phyloP scores from a whole-genome alignment of 2,797 vertebrate species.

The Valencia hispanica region DNA sequence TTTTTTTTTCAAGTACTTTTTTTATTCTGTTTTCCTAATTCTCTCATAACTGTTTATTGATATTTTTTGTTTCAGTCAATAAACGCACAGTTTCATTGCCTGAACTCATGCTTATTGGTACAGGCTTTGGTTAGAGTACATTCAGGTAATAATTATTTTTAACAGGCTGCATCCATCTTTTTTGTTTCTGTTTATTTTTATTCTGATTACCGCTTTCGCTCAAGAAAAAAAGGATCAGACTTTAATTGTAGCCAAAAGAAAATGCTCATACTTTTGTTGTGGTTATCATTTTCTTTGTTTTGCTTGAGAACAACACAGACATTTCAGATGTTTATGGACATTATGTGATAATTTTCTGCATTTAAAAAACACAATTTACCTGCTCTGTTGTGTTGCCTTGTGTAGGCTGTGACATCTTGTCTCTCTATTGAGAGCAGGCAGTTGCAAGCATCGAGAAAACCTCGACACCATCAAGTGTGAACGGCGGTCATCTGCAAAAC shows the following conservation, averaged over 20 bases:
- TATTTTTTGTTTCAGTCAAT: background rate
- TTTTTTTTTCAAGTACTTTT: slow-evolving; percentile 56
- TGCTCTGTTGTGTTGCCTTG: background rate
- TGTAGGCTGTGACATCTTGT: slow-evolving; percentile 1
- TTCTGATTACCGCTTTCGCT: slow-evolving; percentile 32
- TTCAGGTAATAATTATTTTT: slow-evolving; percentile 35
- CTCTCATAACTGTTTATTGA: background rate
- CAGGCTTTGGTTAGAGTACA: slow-evolving; percentile 17
- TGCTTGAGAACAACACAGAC: background rate
- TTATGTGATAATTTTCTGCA: slow-evolving; percentile 1
- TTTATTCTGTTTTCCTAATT: background rate
- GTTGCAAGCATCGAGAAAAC: slow-evolving; percentile 17
- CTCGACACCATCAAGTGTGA: slow-evolving; percentile 24
- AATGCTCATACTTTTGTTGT: slow-evolving; percentile 4
- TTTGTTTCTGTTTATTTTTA: slow-evolving; percentile 1
- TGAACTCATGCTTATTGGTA: slow-evolving; percentile 88
- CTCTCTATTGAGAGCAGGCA: slow-evolving; percentile 24
- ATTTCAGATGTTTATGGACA: background rate
- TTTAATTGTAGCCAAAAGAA: background rate
- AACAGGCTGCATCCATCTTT: background rate
- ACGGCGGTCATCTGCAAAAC: slow-evolving; percentile 31
- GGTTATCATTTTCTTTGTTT: background rate
- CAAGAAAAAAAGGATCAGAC: slow-evolving; percentile 6
- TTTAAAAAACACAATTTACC: background rate
- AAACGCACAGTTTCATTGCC: slow-evolving; percentile 80